These are phyloP conservation scores for Branchinecta sandiegonensis DNA, from an alignment of 2,888 invertebrate genomes.

Conservation along the genomic window DNA sequence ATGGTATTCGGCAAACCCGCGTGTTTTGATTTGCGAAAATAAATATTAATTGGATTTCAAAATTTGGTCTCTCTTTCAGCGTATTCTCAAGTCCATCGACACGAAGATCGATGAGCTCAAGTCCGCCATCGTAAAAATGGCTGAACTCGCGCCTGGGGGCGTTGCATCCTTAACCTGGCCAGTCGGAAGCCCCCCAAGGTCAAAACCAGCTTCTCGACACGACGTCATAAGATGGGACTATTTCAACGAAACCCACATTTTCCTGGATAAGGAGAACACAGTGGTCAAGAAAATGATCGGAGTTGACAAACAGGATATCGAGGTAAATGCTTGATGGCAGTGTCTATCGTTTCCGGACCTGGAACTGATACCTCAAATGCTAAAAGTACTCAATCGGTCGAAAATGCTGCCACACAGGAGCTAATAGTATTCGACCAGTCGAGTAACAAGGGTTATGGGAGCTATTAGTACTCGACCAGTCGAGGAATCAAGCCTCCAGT, in stretches of 20 bases:
- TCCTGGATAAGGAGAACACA: constrained; percentile 62
- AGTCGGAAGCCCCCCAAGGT: constrained; percentile 50
- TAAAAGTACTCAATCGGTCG: too few relatives aligned
- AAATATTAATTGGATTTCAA: too few relatives aligned
- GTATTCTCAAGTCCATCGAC: constrained; percentile 35
- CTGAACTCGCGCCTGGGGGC: constrained; percentile 37
- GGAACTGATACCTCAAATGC: too few relatives aligned
- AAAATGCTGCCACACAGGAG: too few relatives aligned
- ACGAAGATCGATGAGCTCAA: constrained; percentile 37
- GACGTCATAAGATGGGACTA: constrained; percentile 74
- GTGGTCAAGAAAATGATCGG: constrained; percentile 49
- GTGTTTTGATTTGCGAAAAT: too few relatives aligned
- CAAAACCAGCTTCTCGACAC: constrained; percentile 54
- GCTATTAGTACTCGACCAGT: too few relatives aligned
- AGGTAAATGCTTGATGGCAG: constrained; percentile 34
- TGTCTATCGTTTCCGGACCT: too few relatives aligned
- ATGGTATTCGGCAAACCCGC: too few relatives aligned
- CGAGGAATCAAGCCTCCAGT: too few relatives aligned
- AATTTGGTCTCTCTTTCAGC: constrained; percentile 29
- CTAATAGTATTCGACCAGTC: too few relatives aligned
- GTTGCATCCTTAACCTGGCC: constrained; percentile 48
- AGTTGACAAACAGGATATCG: constrained; percentile 52
- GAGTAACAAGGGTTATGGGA: too few relatives aligned
- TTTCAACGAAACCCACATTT: constrained; percentile 68
- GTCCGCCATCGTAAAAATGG: constrained; percentile 37